These are phyloP conservation scores for Drosophila tripunctata DNA, from an alignment of 2,888 invertebrate genomes.

Conservation along the genomic window DNA sequence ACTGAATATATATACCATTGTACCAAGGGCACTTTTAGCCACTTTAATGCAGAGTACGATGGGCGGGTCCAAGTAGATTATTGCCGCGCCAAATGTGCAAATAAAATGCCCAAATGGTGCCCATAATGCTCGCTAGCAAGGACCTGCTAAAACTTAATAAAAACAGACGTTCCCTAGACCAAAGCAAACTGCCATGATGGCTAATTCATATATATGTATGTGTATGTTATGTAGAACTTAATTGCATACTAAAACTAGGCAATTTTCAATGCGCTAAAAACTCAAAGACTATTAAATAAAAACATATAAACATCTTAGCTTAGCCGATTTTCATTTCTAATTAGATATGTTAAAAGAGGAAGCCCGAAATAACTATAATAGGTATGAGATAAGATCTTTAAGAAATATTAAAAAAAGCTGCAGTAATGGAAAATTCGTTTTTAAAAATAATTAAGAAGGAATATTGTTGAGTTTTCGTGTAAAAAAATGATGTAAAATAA, in stretches of 20 bases:
- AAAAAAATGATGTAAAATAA: no score
- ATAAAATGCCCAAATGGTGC: conserved; percentile 64
- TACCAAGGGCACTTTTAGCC: conserved; percentile 61
- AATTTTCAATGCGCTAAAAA: conserved; percentile 20
- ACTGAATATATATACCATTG: conserved; percentile 43
- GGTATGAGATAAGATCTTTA: no score
- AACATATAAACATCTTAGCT: conserved; percentile 9
- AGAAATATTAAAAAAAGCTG: no score
- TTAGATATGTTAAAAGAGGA: no score
- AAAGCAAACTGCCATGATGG: conserved; percentile 22
- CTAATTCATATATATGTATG: conserved; percentile 22
- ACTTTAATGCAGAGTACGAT: conserved; percentile 57
- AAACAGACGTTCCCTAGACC: conserved; percentile 29
- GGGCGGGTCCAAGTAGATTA: conserved; percentile 59
- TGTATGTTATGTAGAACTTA: conserved; percentile 37
- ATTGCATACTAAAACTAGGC: conserved; percentile 37
- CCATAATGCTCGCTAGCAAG: conserved; percentile 33
- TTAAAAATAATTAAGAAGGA: no score
- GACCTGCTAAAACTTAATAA: conserved; percentile 39
- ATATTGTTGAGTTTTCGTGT: no score
- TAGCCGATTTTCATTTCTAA: background rate
- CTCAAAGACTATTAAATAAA: conserved; percentile 23
- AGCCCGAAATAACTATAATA: no score
- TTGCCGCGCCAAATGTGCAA: conserved; percentile 64
- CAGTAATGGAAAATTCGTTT: no score